These are phyloP conservation scores for Chelonus formosanus DNA, from an alignment of 2,888 invertebrate species.

Conservation along the genomic window DNA sequence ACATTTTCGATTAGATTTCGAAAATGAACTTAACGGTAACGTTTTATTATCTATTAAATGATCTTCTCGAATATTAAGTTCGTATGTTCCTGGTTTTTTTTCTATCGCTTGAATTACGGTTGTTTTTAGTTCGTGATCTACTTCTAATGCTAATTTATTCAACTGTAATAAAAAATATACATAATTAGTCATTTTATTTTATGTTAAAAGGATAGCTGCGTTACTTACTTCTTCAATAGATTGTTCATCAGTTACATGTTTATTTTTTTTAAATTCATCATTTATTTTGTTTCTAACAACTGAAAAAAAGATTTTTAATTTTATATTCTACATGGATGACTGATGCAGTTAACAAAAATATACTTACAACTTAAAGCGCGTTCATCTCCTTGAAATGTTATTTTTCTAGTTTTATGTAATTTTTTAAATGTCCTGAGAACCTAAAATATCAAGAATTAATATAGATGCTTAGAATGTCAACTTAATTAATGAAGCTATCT, in stretches of 20 bases:
- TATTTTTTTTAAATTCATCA: constrained; percentile 77
- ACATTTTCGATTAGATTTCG: constrained; percentile 21
- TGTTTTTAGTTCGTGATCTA: constrained; percentile 75
- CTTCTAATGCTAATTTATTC: constrained; percentile 74
- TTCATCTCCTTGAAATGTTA: constrained; percentile 75
- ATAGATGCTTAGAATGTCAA: no score
- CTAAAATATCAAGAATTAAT: constrained; percentile 59
- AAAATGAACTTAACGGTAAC: constrained; percentile 38
- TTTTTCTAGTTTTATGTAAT: constrained; percentile 75
- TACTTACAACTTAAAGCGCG: constrained; percentile 68
- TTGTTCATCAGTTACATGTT: constrained; percentile 69
- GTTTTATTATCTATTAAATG: constrained; percentile 30
- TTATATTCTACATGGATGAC: constrained; percentile 21
- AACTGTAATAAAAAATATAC: constrained; percentile 67
- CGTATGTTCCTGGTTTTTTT: constrained; percentile 74
- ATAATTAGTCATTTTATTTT: constrained; percentile 10
- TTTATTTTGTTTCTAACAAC: constrained; percentile 79
- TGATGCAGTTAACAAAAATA: neutral
- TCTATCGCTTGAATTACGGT: constrained; percentile 79
- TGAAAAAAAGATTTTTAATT: constrained; percentile 44
- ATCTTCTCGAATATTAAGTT: constrained; percentile 24
- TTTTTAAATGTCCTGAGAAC: constrained; percentile 77
- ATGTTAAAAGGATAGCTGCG: no score
- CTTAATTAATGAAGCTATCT: no score
- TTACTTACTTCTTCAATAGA: constrained; percentile 73